Evolutionary conservation across 2,888 invertebrate genomes (phyloP).

Genomic region (Drosophila neonasuta): DNA sequence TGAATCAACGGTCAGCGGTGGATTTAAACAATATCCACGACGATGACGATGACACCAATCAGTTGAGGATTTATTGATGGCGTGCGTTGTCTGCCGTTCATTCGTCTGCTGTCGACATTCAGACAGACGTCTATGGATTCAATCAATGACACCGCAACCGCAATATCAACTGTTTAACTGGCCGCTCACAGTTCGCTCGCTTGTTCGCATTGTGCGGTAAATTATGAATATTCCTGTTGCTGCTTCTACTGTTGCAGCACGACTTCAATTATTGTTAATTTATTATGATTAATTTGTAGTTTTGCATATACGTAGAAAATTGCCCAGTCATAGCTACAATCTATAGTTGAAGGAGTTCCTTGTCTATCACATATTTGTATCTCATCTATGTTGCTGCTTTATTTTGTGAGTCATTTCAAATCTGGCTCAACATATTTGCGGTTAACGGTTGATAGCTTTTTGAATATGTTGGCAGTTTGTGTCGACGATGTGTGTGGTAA

Average conservation of each 20-base stretch:
- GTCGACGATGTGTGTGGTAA: slow-evolving; percentile 35
- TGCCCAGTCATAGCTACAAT: neutral
- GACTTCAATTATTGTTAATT: slow-evolving; percentile 21
- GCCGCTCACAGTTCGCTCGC: slow-evolving; percentile 23
- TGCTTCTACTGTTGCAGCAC: slow-evolving; percentile 4
- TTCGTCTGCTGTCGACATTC: slow-evolving; percentile 4
- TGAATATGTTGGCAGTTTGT: slow-evolving; percentile 50
- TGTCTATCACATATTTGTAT: neutral
- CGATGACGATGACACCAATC: slow-evolving; percentile 39
- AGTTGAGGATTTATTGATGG: slow-evolving; percentile 51
- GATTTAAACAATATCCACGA: slow-evolving; percentile 39
- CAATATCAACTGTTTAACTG: slow-evolving; percentile 66
- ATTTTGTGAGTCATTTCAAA: slow-evolving; percentile 41
- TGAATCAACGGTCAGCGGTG: slow-evolving; percentile 43
- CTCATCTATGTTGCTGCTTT: slow-evolving; percentile 35
- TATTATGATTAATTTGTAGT: slow-evolving; percentile 18
- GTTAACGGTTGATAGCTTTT: slow-evolving; percentile 69
- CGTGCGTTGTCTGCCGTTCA: neutral
- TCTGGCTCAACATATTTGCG: slow-evolving; percentile 68
- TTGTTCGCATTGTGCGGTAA: slow-evolving; percentile 29
- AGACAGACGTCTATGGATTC: slow-evolving; percentile 53
- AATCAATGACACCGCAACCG: slow-evolving; percentile 66
- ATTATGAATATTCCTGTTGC: slow-evolving; percentile 27
- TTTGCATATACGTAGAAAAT: neutral
- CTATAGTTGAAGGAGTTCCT: neutral